Base-by-base conservation (phyloP, 2,113 vertebrate genomes). In the Tapirus terrestris region DNA sequence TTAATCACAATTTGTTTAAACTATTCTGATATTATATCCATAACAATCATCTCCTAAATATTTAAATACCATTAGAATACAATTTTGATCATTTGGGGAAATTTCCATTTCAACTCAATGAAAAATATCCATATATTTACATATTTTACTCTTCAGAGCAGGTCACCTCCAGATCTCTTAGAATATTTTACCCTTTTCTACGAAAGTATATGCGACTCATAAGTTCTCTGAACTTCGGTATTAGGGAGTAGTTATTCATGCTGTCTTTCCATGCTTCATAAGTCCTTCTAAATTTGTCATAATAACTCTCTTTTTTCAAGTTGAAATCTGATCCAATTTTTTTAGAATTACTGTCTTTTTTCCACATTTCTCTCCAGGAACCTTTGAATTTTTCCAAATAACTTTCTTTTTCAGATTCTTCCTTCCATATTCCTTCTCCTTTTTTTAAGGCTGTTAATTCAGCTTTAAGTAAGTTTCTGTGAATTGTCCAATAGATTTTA, bases 341-440 rank as follows among this genome's bases (percentile, higher is more conserved):
- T 80, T 77, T 91, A 0, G 94, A 90, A 76, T 58, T 80, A 91
- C 16, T 95, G 65, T 97, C 92, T 75, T 94, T 93, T 75, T 79
- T 89, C 97, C 94, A 98, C 36, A 93, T 94, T 81, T 98, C 95
- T 97, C 73, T 97, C 97, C 97, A 98, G 68, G 91, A 94, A 9
- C 39, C 93, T 97, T 97, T 99, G 96, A 99, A n/a, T 83, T 97
- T 98, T 94, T 99, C 98, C 91, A 99, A 98, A 70, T 98, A 98
- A 81, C 98, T 99, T 92, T 99, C 98, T 94, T 97, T 98, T 96
- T 96, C 97, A 88, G 60, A 95, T 25, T 98, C 96, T 94, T 99
- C 99, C 95, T 99, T 99, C 99, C 99, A 99, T 94, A 99, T 98
- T 43, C 99, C 99, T 98, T 97, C 98, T 8, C 98, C 98, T 97